phyloP scores from a whole-genome alignment of 2,113 vertebrate genomes.

The Redunca redunca region DNA sequence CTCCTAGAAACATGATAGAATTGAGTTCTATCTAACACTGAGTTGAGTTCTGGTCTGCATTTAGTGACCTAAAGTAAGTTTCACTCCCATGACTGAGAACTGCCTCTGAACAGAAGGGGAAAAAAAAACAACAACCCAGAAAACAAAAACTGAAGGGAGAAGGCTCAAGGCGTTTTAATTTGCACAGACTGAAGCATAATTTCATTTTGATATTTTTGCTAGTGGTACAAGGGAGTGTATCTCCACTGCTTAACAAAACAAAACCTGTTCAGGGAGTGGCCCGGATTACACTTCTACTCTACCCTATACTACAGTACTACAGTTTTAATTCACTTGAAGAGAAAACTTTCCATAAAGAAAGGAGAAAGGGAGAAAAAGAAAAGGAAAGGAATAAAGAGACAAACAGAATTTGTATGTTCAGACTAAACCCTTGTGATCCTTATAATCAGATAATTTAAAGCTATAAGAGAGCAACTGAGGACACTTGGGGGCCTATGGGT shows the following conservation, averaged over 20 bases:
- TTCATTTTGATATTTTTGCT: conserved; percentile 15
- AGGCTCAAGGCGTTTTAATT: not conserved
- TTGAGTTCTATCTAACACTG: not conserved
- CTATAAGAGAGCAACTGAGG: not conserved
- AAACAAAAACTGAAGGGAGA: not conserved
- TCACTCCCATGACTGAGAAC: not conserved
- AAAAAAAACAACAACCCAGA: too few species aligned
- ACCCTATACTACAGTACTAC: not conserved
- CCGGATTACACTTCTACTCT: conserved; percentile 1
- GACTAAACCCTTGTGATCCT: not conserved
- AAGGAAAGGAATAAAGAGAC: not conserved
- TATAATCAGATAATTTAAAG: not conserved
- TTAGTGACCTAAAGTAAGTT: conserved; percentile 9
- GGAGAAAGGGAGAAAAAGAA: not conserved
- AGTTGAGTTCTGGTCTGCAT: not conserved
- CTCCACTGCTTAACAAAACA: not conserved
- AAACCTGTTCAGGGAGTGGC: not conserved
- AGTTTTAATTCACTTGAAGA: conserved; percentile 15
- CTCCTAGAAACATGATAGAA: not conserved
- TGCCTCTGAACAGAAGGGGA: not conserved
- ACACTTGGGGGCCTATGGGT: not conserved
- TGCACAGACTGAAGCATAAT: not conserved
- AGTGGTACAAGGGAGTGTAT: not conserved
- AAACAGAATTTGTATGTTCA: not conserved
- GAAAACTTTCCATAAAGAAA: conserved; percentile 1